phyloP scores from a whole-genome alignment of 2,113 vertebrate species.

The Nasalis larvatus region DNA sequence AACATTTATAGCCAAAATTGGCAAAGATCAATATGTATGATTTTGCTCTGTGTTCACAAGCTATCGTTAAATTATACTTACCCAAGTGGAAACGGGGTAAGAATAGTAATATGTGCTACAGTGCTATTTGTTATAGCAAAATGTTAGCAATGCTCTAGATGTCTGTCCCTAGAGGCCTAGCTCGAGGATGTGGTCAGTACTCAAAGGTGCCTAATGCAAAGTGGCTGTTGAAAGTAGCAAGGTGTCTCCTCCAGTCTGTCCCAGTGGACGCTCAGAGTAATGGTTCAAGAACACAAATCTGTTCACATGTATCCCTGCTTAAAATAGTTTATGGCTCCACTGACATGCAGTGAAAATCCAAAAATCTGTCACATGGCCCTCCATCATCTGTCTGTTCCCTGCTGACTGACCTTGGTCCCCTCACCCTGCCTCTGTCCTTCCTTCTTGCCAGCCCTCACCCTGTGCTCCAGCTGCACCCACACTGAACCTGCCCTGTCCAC shows the following conservation, averaged over 20 bases:
- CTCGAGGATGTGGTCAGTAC: neutral
- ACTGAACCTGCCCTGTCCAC: neutral
- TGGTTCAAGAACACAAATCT: neutral
- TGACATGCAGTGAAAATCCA: neutral
- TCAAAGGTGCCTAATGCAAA: neutral
- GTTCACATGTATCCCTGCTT: neutral
- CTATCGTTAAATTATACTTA: neutral
- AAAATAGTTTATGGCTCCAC: neutral
- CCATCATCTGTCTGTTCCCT: neutral
- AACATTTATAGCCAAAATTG: neutral
- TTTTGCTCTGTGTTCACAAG: neutral
- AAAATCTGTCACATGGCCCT: neutral
- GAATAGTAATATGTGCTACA: no score
- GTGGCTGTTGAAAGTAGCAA: neutral
- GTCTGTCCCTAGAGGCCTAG: neutral
- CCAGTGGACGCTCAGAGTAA: neutral
- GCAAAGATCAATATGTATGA: neutral
- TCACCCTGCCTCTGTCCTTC: neutral
- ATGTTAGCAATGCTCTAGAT: accelerated
- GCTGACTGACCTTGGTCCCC: neutral
- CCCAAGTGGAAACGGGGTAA: no score
- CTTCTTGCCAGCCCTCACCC: no score
- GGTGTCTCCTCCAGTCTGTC: neutral
- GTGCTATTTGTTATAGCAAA: neutral
- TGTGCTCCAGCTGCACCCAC: neutral